phyloP scores from a whole-genome alignment of 2,888 invertebrate species.

The Stenodema calcarata region DNA sequence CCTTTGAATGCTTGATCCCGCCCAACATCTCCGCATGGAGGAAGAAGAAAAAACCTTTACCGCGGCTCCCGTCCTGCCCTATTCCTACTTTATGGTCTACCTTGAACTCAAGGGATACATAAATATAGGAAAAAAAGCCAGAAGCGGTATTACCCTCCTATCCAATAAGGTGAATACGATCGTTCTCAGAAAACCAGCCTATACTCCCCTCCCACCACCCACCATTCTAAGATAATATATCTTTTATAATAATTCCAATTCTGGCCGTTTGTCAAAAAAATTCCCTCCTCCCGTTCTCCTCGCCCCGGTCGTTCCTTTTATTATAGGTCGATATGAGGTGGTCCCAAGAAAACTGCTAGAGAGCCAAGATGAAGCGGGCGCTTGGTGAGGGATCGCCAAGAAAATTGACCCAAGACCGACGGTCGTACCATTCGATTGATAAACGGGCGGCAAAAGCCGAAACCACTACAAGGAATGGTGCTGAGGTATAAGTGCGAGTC shows the following conservation, averaged over 20 bases:
- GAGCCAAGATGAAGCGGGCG: background rate
- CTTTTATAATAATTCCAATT: conserved; percentile 37
- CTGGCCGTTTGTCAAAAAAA: conserved; percentile 39
- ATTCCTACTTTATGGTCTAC: conserved; percentile 40
- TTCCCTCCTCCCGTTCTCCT: background rate
- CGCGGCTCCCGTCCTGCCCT: conserved; percentile 16
- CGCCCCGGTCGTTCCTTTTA: background rate
- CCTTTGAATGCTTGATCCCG: conserved; percentile 45
- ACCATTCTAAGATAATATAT: conserved; percentile 17
- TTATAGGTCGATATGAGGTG: background rate
- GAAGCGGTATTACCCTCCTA: conserved; percentile 38
- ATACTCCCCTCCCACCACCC: background rate
- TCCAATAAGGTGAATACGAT: conserved; percentile 48
- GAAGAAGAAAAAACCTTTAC: conserved; percentile 27
- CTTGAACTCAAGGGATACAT: conserved; percentile 46
- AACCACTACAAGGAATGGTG: background rate
- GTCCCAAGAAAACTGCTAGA: background rate
- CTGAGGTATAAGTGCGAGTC: background rate
- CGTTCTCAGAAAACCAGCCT: background rate
- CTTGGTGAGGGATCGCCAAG: background rate
- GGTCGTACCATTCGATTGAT: background rate
- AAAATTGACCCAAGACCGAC: background rate
- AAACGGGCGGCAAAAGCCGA: background rate
- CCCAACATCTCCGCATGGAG: background rate
- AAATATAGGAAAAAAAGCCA: conserved; percentile 20